These are phyloP conservation scores for Andrena marginata DNA, from an alignment of 2,888 invertebrate genomes.

Conservation along the genomic window DNA sequence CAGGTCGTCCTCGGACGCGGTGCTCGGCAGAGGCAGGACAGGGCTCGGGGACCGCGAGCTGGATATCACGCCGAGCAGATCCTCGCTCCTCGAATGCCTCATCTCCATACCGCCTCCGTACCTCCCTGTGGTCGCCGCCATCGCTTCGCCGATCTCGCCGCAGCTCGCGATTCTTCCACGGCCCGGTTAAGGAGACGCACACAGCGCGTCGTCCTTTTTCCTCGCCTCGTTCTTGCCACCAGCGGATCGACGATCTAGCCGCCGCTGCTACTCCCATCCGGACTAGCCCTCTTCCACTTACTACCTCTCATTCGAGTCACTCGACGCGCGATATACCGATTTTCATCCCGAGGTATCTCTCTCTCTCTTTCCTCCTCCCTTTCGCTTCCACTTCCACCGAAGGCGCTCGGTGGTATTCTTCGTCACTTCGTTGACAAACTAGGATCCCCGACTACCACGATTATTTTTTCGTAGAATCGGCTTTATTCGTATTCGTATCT, in stretches of 20 bases:
- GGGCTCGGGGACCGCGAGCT: conserved; percentile 77
- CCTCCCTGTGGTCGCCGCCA: conserved; percentile 58
- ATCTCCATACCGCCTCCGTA: conserved; percentile 81
- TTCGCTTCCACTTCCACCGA: background rate
- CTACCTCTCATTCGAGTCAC: conserved; percentile 51
- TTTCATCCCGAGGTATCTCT: conserved; percentile 29
- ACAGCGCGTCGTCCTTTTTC: conserved; percentile 25
- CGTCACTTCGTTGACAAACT: conserved; percentile 10
- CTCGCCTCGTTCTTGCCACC: conserved; percentile 29
- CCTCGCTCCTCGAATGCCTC: conserved; percentile 83
- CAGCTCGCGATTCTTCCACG: conserved; percentile 42
- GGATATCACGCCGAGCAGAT: conserved; percentile 77
- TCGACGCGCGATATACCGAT: conserved; percentile 38
- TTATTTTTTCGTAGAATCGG: background rate
- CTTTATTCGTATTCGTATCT: background rate
- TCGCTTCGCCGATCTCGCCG: conserved; percentile 18
- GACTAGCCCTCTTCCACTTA: conserved; percentile 32
- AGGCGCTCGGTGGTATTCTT: background rate
- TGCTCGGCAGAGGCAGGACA: conserved; percentile 64
- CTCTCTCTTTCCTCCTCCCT: background rate
- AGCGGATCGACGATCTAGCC: conserved; percentile 22
- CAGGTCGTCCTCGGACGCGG: conserved; percentile 83
- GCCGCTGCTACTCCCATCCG: conserved; percentile 66
- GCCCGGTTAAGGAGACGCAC: conserved; percentile 11
- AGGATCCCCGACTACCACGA: conserved; percentile 11